Evolutionary conservation across 2,888 invertebrate species (phyloP), one percentile per base, ranked within the genome.

Genomic region (Erpobdella octoculata): DNA sequence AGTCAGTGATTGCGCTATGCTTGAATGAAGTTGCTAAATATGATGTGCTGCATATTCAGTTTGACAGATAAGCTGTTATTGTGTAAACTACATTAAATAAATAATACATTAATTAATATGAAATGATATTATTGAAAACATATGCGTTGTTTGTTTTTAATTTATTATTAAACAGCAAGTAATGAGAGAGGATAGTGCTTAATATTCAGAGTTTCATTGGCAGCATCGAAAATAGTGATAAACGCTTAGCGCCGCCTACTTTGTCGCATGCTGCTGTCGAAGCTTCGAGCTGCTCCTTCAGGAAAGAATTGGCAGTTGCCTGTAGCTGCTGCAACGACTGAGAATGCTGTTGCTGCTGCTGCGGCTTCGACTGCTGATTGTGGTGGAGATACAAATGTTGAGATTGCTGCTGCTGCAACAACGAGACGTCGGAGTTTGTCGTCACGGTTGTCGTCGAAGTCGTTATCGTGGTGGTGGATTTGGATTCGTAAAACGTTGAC

Each of bases 241-340:
- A 53, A 53, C n/a, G 15, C 15, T 12, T n/a, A 53, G 15, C n/a
- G 18, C 53, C 53, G n/a, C 48, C 5, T 53, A n/a, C 28, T 53
- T 3, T 9, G 1, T 53, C 5, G 28, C 6, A 12, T 53, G 21
- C 53, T 53, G 21, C 28, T 28, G 33, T 35, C 33, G 35, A 28
- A 31, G 62, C n/a, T 35, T 62, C 28, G n/a, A 69, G 69, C 58
- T 69, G 69, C 25, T 69, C 69, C n/a, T 36, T 28, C 35, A 69
- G 41, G 37, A 69, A 58, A 25, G 48, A 48, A 46, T 69, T 48
- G 25, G 69, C 48, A 31, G 58, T 69, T 46, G 53, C 58, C 58
- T 69, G 58, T 46, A 69, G 36, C 36, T 58, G 53, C 25, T 69
- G 69, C 21, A 69, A 46, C 6, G 58, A 46, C 21, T 53, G 53